phyloP scores from a whole-genome alignment of 2,113 vertebrate genomes.

The Eidolon helvum region DNA sequence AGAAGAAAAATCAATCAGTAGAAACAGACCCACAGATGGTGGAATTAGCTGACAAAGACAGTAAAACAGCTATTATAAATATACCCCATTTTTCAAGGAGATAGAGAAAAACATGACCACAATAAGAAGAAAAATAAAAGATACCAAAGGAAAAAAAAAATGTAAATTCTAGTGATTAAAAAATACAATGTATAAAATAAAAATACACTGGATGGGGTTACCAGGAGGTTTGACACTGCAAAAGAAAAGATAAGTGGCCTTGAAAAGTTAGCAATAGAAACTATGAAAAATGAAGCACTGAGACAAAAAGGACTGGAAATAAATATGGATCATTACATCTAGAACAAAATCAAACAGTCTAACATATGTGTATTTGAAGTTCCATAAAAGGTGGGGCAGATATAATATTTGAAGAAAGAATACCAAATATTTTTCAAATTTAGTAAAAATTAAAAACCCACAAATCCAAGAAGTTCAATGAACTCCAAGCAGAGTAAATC shows the following conservation, averaged over 20 bases:
- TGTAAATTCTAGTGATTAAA: background rate
- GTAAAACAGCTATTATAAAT: background rate
- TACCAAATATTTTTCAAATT: background rate
- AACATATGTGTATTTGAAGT: background rate
- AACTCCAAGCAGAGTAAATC: background rate
- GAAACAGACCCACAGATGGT: background rate
- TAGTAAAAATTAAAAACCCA: background rate
- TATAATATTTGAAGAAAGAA: background rate
- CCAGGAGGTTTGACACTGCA: background rate
- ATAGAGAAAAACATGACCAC: background rate
- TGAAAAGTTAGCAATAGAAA: background rate
- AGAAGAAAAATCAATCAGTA: background rate
- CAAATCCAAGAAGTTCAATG: background rate
- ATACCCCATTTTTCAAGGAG: background rate
- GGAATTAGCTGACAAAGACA: background rate
- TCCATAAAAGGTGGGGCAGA: background rate
- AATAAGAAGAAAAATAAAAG: background rate
- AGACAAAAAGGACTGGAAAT: background rate
- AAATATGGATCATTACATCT: background rate
- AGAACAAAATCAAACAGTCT: background rate
- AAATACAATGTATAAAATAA: background rate
- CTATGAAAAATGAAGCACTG: background rate
- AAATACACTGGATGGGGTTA: background rate
- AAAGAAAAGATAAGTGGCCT: background rate
- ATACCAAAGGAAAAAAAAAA: background rate